Percentiles rank a stretch among this genome's conserved stretches.
Conservation (phyloP, 1,140 invertebrate species). For the Adelges cooleyi region DNA sequence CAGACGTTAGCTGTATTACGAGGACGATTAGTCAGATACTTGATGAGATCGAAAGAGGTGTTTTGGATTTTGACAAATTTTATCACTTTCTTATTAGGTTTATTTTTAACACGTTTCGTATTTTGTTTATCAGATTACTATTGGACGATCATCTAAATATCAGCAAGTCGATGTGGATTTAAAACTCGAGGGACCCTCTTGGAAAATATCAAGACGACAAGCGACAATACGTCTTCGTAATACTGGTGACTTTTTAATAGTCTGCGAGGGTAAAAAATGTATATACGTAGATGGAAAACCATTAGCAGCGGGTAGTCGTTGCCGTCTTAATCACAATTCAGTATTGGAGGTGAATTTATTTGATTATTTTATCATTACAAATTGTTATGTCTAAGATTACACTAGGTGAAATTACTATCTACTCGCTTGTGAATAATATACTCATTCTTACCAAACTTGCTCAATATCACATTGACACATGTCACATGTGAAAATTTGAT, state of each 20-base stretch:
- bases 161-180: slow-evolving; percentile 89
- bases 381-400: not conserved
- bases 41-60: slow-evolving; percentile 90
- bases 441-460: not conserved
- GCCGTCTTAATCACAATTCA: slow-evolving; percentile 81
- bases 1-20: slow-evolving; percentile 87
- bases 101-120: not conserved
- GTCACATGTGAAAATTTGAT: too few relatives aligned
- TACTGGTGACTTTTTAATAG: slow-evolving; percentile 87
- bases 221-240: slow-evolving; percentile 80
- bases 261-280: slow-evolving; percentile 88
- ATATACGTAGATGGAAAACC: slow-evolving; percentile 89
- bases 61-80: too few relatives aligned
- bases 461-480: too few relatives aligned
- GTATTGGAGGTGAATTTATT: slow-evolving; percentile 79
- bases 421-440: not conserved
- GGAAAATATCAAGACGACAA: slow-evolving; percentile 74
- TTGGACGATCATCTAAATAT: slow-evolving; percentile 80
- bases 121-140: slow-evolving; percentile 58
- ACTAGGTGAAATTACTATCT: not conserved
- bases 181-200: slow-evolving; percentile 76
- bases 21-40: slow-evolving; percentile 81
- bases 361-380: not conserved
- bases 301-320: slow-evolving; percentile 72
- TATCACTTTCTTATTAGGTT: too few relatives aligned